Conservation (phyloP, 2,888 invertebrate genomes). For the Drosophila antonietae region DNA sequence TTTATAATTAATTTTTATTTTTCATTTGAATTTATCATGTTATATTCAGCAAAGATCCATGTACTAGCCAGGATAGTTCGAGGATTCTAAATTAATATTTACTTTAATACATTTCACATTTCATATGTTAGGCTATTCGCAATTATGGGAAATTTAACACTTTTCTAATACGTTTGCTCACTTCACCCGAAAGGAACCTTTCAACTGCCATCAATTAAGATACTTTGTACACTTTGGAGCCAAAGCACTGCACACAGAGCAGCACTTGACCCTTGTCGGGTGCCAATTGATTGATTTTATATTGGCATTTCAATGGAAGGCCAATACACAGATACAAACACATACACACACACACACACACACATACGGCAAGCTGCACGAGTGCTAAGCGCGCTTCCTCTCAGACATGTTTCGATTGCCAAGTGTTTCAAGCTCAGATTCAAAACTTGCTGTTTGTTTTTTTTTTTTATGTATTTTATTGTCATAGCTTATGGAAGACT, state of each 20-base stretch:
- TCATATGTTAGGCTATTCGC: not conserved
- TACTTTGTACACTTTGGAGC: slow-evolving; percentile 52
- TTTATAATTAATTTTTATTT: not conserved
- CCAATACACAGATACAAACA: slow-evolving; percentile 31
- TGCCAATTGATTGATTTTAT: slow-evolving; percentile 83
- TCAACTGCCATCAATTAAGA: slow-evolving; percentile 60
- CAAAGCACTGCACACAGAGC: slow-evolving; percentile 58
- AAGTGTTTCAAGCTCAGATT: slow-evolving; percentile 70
- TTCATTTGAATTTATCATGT: not conserved
- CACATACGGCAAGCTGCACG: slow-evolving; percentile 1
- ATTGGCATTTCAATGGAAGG: slow-evolving; percentile 78
- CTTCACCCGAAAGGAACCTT: slow-evolving; percentile 43
- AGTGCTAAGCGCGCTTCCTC: slow-evolving; percentile 47
- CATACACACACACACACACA: slow-evolving; percentile 9
- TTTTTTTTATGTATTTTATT: slow-evolving; percentile 41
- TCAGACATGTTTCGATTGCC: slow-evolving; percentile 71
- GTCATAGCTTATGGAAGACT: slow-evolving; percentile 42
- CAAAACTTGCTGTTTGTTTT: slow-evolving; percentile 14
- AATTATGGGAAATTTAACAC: not conserved
- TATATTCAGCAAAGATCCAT: not conserved
- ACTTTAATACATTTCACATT: not conserved
- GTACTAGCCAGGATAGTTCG: not conserved
- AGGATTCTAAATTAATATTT: not conserved
- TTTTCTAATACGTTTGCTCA: slow-evolving; percentile 27
- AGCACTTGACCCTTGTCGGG: slow-evolving; percentile 82